Conservation (phyloP, 1,140 invertebrate species). For the Tetramorium parvispinum region DNA sequence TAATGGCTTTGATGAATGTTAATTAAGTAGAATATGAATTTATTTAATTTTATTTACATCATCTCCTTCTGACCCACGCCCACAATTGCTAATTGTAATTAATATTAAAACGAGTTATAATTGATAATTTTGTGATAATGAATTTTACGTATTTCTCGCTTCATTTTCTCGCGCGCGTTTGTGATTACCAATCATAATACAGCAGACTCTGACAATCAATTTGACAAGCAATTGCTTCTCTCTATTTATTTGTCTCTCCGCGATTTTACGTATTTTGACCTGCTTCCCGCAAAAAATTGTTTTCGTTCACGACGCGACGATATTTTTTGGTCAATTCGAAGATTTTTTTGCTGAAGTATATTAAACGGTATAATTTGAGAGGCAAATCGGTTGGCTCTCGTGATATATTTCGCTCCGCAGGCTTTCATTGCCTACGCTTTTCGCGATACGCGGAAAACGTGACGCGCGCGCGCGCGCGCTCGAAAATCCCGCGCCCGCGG, state of each 20-base stretch:
- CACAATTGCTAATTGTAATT: conserved; percentile 24
- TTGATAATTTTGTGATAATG: conserved; percentile 35
- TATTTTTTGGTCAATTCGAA: not conserved
- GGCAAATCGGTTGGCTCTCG: not conserved
- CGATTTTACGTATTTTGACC: not conserved
- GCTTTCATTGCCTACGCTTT: not conserved
- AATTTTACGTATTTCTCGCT: conserved; percentile 17
- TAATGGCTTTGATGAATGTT: conserved; percentile 26
- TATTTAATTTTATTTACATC: conserved; percentile 12
- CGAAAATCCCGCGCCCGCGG: not conserved
- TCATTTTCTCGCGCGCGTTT: not conserved
- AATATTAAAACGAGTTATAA: conserved; percentile 45
- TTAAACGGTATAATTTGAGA: not conserved
- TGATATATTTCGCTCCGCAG: not conserved
- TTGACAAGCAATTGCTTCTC: not conserved
- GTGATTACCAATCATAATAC: conserved; percentile 4
- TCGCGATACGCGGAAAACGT: not conserved
- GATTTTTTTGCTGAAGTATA: not conserved
- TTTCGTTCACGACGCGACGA: not conserved
- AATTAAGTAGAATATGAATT: conserved; percentile 39
- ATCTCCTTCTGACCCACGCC: not conserved
- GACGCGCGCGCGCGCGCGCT: not conserved
- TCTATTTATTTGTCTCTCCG: not conserved
- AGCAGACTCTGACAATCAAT: not conserved
- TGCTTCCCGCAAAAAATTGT: not conserved